Base-by-base conservation (phyloP, 2,113 vertebrate species). In the Dasyornis broadbenti region DNA sequence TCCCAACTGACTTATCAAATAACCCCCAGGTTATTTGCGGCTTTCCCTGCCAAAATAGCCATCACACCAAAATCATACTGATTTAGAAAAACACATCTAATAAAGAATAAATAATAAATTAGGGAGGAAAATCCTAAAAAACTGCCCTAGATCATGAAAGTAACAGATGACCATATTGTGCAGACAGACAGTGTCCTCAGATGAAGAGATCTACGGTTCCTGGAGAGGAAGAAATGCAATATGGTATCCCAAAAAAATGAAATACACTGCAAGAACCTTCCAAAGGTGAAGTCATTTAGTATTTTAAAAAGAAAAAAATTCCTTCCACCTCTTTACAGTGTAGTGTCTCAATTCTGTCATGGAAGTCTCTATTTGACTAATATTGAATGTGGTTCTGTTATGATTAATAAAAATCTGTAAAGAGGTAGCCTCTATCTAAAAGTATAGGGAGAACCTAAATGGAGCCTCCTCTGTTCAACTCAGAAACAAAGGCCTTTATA, bases 381-480 rank as follows among this genome's bases (percentile, higher is more conserved):
- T 42, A 72, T 8, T 40, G 7, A 73, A 28, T 15, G 18, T 49
- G 4, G 1, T 73, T 83, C 3, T 53, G 8, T 52, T 77, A n/a
- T 28, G 19, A 53, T 57, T 77, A 73, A 80, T 45, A 52, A 69
- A 56, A 86, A 23, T 44, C 28, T 61, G 16, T 70, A 7, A 47
- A 68, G 54, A 63, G 59, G 24, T 39, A 20, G 2, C 6, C 18
- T 18, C 8, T 44, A 8, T 40, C 9, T 54, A 60, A 83, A 72
- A 45, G 9, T 10, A 13, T 3, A 30, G 4, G 17, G 26, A 20
- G 72, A 75, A 57, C 1, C 1, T 23, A 26, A 66, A 40, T 0
- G 5, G 15, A 42, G 1, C 6, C 7, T 60, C 31, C 13, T 69
- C 13, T 68, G 6, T 68, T 61, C 35, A 82, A 23, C 1, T 57